Conservation (phyloP, 2,113 vertebrate genomes). For the Theropithecus gelada region DNA sequence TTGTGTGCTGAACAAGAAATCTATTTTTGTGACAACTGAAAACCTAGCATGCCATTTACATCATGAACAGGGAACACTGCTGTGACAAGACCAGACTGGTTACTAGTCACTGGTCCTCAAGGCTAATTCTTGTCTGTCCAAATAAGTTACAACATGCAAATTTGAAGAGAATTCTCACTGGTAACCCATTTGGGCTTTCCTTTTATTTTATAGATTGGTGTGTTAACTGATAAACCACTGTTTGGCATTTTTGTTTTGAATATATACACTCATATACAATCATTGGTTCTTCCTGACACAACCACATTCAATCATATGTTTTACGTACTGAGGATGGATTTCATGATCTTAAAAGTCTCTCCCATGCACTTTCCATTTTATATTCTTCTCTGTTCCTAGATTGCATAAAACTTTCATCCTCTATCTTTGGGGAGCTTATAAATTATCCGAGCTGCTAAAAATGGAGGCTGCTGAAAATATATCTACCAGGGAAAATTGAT, state of each 20-base stretch:
- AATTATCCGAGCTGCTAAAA: not conserved
- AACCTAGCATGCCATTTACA: constrained; percentile 2
- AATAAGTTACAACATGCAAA: constrained; percentile 9
- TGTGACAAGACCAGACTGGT: not conserved
- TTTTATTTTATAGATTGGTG: not conserved
- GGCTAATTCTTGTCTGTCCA: constrained; percentile 12
- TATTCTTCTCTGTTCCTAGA: not conserved
- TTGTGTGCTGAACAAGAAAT: not conserved
- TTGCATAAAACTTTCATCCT: not conserved
- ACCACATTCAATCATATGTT: not conserved
- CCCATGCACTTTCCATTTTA: not conserved
- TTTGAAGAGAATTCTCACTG: not conserved
- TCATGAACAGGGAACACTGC: not conserved
- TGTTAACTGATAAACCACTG: not conserved
- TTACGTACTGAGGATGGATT: not conserved
- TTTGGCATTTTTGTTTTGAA: constrained; percentile 38
- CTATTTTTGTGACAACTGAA: constrained; percentile 42
- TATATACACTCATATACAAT: not conserved
- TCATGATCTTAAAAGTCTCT: not conserved
- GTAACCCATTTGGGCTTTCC: not conserved
- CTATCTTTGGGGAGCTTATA: not conserved
- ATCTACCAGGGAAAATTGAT: not conserved
- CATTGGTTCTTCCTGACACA: not conserved
- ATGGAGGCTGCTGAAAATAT: not conserved
- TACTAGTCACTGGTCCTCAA: not conserved